Conservation (phyloP, 2,113 vertebrate species). For the Labrus mixtus region DNA sequence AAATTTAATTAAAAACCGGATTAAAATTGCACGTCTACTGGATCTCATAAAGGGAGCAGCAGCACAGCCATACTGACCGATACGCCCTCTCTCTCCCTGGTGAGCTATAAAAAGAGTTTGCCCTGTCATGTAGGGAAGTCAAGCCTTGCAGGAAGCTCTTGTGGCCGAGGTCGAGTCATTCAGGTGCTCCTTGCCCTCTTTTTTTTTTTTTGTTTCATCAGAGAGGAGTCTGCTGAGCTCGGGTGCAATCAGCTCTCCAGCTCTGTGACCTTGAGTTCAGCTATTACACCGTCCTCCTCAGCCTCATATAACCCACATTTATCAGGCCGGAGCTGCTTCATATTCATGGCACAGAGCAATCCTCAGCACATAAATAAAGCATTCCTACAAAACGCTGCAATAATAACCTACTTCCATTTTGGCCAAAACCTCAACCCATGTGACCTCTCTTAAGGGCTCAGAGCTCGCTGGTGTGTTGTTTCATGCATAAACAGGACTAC, state of each 20-base stretch:
- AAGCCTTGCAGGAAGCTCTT: constrained; percentile 15
- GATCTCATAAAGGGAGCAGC: constrained; percentile 44
- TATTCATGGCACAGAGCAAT: constrained; percentile 68
- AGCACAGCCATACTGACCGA: constrained; percentile 27
- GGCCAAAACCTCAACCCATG: constrained; percentile 36
- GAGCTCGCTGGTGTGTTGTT: constrained; percentile 28
- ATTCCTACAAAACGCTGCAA: constrained; percentile 64
- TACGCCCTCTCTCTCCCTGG: constrained; percentile 14
- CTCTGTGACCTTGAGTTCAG: constrained; percentile 59
- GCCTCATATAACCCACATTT: constrained; percentile 54
- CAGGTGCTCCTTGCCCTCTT: constrained; percentile 26
- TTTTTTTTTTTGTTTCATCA: constrained; percentile 30
- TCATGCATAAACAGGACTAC: constrained; percentile 25
- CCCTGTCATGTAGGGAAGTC: constrained; percentile 25
- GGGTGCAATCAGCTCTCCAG: constrained; percentile 15
- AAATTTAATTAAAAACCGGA: constrained; percentile 65
- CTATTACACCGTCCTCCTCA: constrained; percentile 33
- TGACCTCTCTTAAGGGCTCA: constrained; percentile 54
- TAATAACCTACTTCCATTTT: constrained; percentile 55
- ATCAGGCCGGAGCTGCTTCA: constrained; percentile 51
- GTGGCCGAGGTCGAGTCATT: constrained; percentile 41
- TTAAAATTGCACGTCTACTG: constrained; percentile 43
- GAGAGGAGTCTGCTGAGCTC: constrained; percentile 22
- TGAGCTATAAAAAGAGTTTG: constrained; percentile 37
- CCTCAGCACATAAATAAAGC: constrained; percentile 71